phyloP scores from a whole-genome alignment of 2,797 vertebrate species.

The Rhinella marina region DNA sequence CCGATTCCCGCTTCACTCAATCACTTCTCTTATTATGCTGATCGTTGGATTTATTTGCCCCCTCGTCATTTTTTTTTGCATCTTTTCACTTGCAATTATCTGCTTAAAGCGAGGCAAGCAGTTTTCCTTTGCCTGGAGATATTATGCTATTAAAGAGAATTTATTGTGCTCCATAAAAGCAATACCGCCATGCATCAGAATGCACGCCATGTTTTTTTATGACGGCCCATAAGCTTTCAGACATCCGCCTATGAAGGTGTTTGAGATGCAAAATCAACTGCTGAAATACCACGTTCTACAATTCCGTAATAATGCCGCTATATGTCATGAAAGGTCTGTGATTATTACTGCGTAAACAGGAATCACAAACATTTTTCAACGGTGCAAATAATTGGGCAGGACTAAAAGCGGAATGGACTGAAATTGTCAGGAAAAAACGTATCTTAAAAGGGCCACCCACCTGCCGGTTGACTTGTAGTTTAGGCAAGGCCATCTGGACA shows the following conservation, averaged over 20 bases:
- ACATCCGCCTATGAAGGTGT: conserved; percentile 11
- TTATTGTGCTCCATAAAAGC: conserved; percentile 48
- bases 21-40: conserved; percentile 21
- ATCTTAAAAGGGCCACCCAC: background rate
- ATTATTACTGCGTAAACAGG: conserved; percentile 9
- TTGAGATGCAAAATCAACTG: conserved; percentile 45
- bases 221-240: conserved; percentile 18
- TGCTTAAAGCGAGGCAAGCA: conserved; percentile 28
- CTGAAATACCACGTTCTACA: background rate
- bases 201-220: conserved; percentile 36
- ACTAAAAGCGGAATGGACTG: background rate
- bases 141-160: conserved; percentile 50
- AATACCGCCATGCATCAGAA: conserved; percentile 40
- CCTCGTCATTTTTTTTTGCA: conserved; percentile 8
- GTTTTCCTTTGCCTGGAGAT: conserved; percentile 39
- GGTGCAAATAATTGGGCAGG: background rate
- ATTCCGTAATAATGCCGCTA: background rate
- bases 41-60: conserved; percentile 38
- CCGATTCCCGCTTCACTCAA: background rate
- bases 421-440: background rate
- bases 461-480: no score
- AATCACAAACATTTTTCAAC: background rate
- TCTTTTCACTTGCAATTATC: conserved; percentile 48
- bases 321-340: background rate
- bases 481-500: no score